A percentile compares a stretch with the other conserved stretches of the same genome.
Evolutionary conservation across 1,140 invertebrate species (phyloP).

Genomic region (Lepeophtheirus salmonis): DNA sequence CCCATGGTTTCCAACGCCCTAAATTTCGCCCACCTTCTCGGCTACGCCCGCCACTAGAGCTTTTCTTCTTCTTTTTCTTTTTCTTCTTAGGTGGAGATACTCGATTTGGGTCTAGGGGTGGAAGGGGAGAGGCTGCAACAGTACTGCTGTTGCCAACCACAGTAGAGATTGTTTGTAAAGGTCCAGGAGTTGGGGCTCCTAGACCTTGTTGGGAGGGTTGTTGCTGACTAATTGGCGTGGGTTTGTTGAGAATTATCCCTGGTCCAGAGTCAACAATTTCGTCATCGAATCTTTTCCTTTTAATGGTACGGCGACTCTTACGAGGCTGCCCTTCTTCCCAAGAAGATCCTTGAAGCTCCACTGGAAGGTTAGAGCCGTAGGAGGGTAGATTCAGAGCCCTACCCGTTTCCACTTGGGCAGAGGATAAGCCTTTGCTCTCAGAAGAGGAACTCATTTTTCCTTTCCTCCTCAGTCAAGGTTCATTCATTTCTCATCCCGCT

Average conservation of each 20-base stretch:
- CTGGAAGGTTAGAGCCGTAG: no score
- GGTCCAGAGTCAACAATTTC: constrained; percentile 75
- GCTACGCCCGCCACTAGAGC: constrained; percentile 14
- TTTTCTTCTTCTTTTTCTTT: constrained; percentile 19
- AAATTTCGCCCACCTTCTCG: constrained; percentile 51
- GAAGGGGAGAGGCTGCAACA: constrained; percentile 19
- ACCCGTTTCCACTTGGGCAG: no score
- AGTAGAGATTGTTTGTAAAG: constrained; percentile 29
- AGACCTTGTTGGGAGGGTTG: constrained; percentile 31
- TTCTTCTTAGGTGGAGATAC: not conserved
- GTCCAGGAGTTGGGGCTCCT: constrained; percentile 29
- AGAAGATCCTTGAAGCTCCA: not conserved
- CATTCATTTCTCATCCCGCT: no score
- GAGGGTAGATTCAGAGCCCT: no score
- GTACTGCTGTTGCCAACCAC: constrained; percentile 19
- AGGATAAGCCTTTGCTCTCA: no score
- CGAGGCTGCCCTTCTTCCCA: not conserved
- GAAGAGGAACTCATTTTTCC: no score
- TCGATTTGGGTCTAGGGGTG: constrained; percentile 23
- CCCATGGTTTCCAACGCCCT: constrained; percentile 87
- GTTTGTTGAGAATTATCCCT: constrained; percentile 27
- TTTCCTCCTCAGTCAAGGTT: no score
- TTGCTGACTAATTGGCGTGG: not conserved
- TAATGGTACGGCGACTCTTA: constrained; percentile 53
- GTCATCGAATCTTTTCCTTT: constrained; percentile 87